Base-by-base conservation (phyloP, 2,113 vertebrate genomes). In the Phoenicopterus ruber region DNA sequence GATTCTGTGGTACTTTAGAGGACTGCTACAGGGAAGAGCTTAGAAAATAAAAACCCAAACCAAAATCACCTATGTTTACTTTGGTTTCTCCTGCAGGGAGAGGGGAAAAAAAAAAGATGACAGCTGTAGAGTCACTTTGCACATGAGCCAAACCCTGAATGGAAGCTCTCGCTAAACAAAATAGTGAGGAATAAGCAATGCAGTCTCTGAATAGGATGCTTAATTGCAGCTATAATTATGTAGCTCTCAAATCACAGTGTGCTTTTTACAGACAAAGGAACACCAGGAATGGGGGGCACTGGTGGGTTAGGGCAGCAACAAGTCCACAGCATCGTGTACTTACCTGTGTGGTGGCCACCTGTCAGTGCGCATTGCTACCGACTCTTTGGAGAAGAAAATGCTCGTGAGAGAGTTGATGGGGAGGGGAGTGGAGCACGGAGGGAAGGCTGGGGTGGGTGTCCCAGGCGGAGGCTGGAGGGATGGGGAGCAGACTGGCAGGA, bases 191-290 rank as follows among this genome's bases (percentile, higher is more conserved):
- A 91, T 63, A 79, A 88, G 69, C 77, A 69, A 63, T 63, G 57
- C 22, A 69, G 40, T 46, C n/a, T 91, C 81, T 65, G 46, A 96
- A 93, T 61, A 89, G 61, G 66, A 79, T 31, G 69, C 66, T 87
- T 96, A 95, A 94, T 94, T 94, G 77, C 81, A 89, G 28, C 32
- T 81, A 3, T 81, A 81, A 90, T 90, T 86, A 71, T 7, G 38
- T 80, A 83, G 40, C 46, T 86, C 63, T 92, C 40, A 65, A 91
- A 77, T 82, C 61, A 65, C 12, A 17, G 49, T 47, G 57, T 62
- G 40, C 36, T 87, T 91, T 69, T 91, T 69, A 50, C 10, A 69
- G 81, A 80, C 62, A 91, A 85, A 80, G 36, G 38, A 91, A 55
- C 66, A 90, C 62, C 47, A 80, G 85, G 79, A 70, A 34, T 7